Conservation (phyloP, 1,140 invertebrate species). For the Adoxophyes honmai region DNA sequence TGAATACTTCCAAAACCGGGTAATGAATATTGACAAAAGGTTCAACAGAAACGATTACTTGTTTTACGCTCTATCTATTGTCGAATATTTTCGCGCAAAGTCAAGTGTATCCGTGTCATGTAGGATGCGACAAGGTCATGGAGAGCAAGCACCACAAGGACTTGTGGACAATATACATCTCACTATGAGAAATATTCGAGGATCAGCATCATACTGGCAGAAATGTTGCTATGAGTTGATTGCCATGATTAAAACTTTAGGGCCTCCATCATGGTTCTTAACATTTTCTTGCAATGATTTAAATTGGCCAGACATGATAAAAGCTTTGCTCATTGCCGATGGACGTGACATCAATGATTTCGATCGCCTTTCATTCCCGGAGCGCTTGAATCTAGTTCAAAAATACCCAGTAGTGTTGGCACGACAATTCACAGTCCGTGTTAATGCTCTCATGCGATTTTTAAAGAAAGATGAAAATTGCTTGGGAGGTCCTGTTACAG, state of each 20-base stretch:
- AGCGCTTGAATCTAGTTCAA: constrained; percentile 17
- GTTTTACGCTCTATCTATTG: no score
- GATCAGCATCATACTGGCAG: no score
- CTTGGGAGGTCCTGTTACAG: constrained; percentile 23
- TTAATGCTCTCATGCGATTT: constrained; percentile 26
- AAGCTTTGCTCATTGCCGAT: constrained; percentile 30
- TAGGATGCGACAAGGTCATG: no score
- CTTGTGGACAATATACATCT: no score
- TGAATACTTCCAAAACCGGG: no score
- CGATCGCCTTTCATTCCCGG: constrained; percentile 15
- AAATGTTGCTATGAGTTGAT: no score
- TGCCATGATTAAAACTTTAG: no score
- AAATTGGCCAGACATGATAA: constrained; percentile 30
- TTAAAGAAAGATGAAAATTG: constrained; percentile 19
- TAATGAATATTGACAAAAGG: no score
- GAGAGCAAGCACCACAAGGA: no score
- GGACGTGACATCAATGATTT: background rate
- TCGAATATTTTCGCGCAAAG: constrained; percentile 25
- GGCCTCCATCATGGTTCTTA: no score
- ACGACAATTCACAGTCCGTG: constrained; percentile 27
- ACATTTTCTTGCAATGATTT: no score
- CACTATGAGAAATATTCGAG: constrained; percentile 32
- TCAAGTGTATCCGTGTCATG: constrained; percentile 27
- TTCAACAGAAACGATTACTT: no score
- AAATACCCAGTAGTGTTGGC: constrained; percentile 26